Evolutionary conservation across 2,888 invertebrate species (phyloP).

Genomic region (Trissolcus japonicus): DNA sequence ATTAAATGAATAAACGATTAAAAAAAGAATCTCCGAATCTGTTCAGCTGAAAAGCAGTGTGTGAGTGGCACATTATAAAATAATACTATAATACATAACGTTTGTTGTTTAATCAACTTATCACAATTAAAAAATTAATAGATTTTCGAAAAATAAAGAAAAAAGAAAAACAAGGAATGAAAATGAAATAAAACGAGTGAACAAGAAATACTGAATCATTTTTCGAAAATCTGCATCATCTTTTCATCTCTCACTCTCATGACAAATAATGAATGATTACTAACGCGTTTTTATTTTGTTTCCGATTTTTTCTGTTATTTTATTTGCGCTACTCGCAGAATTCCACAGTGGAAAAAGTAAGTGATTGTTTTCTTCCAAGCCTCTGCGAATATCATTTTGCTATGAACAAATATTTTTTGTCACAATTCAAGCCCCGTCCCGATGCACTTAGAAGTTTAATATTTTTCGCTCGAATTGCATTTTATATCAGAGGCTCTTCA

Average conservation of each 20-base stretch:
- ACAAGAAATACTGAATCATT: constrained; percentile 18
- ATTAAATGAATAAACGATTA: neutral
- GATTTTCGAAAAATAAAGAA: constrained; percentile 17
- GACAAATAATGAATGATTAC: constrained; percentile 64
- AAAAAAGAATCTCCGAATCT: neutral
- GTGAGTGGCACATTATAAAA: constrained; percentile 54
- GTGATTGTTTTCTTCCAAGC: constrained; percentile 76
- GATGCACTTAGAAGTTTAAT: constrained; percentile 64
- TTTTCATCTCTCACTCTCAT: constrained; percentile 64
- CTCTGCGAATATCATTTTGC: constrained; percentile 64
- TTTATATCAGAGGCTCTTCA: neutral
- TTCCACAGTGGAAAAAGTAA: constrained; percentile 98
- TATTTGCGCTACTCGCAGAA: constrained; percentile 82
- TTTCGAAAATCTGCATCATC: constrained; percentile 66
- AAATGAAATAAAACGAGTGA: neutral
- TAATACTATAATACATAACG: constrained; percentile 76
- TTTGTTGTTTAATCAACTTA: constrained; percentile 68
- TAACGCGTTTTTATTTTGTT: constrained; percentile 76
- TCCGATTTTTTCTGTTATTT: constrained; percentile 76
- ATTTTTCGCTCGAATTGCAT: too few relatives aligned
- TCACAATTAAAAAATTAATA: constrained; percentile 51
- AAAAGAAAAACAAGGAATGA: neutral
- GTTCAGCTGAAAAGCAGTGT: neutral
- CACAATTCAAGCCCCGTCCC: constrained; percentile 58
- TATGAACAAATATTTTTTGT: constrained; percentile 56